Percentiles rank a stretch among this genome's conserved stretches.
Evolutionary conservation across 2,888 invertebrate genomes (phyloP).

Genomic region (Auanema sp.): DNA sequence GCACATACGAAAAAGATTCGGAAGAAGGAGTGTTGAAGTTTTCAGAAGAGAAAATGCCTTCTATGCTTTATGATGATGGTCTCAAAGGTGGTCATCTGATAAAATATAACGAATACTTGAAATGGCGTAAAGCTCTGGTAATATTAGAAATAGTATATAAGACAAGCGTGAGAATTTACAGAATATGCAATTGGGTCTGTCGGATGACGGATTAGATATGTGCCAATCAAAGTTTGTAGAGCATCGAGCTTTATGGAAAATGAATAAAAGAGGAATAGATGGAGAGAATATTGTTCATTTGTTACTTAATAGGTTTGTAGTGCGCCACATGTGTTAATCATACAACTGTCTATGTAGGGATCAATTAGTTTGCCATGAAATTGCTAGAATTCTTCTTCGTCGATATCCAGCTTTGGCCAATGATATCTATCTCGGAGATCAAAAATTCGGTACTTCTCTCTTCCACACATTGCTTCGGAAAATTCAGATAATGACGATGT

Average conservation of each 20-base stretch:
- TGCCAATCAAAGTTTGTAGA: slow-evolving; percentile 76
- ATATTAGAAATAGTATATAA: not conserved
- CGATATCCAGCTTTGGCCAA: slow-evolving; percentile 74
- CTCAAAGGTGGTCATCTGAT: slow-evolving; percentile 78
- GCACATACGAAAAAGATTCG: slow-evolving; percentile 71
- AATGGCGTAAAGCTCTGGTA: slow-evolving; percentile 73
- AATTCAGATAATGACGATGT: not conserved
- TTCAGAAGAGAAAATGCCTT: slow-evolving; percentile 53
- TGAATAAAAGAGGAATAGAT: slow-evolving; percentile 90
- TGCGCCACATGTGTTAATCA: not conserved
- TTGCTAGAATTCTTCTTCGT: slow-evolving; percentile 81
- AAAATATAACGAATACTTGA: slow-evolving; percentile 78
- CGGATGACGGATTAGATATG: slow-evolving; percentile 77
- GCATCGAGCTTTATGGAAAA: slow-evolving; percentile 88
- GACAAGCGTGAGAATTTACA: slow-evolving; percentile 22
- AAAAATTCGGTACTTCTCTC: slow-evolving; percentile 78
- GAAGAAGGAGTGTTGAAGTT: slow-evolving; percentile 73
- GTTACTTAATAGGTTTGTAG: slow-evolving; percentile 89
- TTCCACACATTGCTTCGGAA: slow-evolving; percentile 25
- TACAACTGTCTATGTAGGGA: slow-evolving; percentile 24
- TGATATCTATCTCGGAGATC: slow-evolving; percentile 95
- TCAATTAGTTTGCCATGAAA: slow-evolving; percentile 56
- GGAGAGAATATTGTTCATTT: slow-evolving; percentile 94
- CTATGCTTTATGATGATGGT: slow-evolving; percentile 73
- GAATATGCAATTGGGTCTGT: slow-evolving; percentile 70